phyloP scores from a whole-genome alignment of 2,888 invertebrate genomes.

The Petrolisthes manimaculis region DNA sequence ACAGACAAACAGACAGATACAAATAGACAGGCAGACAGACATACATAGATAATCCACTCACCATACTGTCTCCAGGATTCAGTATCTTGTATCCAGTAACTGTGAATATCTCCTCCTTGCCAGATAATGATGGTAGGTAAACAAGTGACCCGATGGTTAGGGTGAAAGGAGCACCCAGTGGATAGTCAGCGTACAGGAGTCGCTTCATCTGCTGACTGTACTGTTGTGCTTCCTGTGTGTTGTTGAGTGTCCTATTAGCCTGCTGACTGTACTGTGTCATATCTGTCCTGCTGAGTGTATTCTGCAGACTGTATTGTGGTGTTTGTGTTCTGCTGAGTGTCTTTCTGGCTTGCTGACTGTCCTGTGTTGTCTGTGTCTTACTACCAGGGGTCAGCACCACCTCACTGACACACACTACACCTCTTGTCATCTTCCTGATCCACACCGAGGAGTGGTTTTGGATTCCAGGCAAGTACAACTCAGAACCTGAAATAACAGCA shows the following conservation, averaged over 20 bases:
- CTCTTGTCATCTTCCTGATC: conserved; percentile 24
- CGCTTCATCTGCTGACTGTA: conserved; percentile 27
- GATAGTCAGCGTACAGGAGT: conserved; percentile 24
- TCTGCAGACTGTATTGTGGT: too few species aligned
- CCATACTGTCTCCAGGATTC: too few species aligned
- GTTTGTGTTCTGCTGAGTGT: too few species aligned
- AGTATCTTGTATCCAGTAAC: too few species aligned
- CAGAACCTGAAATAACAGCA: conserved; percentile 31
- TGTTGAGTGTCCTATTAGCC: too few species aligned
- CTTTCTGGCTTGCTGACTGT: not conserved
- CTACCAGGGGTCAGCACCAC: not conserved
- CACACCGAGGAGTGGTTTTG: not conserved
- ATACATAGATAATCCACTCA: too few species aligned
- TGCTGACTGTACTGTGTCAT: too few species aligned
- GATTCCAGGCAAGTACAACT: conserved; percentile 18
- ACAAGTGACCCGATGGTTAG: conserved; percentile 25
- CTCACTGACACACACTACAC: too few species aligned
- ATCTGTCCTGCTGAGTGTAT: too few species aligned
- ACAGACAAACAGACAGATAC: too few species aligned
- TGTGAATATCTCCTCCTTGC: not conserved
- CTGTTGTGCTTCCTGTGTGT: not conserved
- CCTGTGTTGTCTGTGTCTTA: not conserved
- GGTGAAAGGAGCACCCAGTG: conserved; percentile 45
- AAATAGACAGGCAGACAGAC: too few species aligned
- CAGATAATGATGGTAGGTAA: conserved; percentile 5